Conservation (phyloP, 1,140 invertebrate genomes). For the Sinella curviseta region DNA sequence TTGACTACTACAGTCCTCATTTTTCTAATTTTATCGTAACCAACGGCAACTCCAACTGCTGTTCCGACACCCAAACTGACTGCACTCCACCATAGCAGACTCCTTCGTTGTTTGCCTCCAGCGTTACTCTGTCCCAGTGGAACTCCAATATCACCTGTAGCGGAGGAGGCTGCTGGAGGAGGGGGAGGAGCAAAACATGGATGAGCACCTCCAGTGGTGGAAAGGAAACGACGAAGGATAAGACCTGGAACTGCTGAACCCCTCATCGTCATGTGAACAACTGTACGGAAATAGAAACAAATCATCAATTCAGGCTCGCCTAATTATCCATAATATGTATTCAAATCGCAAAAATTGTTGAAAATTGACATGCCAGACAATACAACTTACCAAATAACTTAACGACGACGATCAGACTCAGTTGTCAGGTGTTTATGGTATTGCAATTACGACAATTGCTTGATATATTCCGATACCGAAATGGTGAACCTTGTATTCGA, state of each 20-base stretch:
- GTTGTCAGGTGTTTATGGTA: too few species aligned
- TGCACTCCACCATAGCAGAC: not conserved
- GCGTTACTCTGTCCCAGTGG: not conserved
- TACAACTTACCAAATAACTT: too few species aligned
- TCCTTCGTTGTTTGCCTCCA: not conserved
- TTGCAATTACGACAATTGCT: too few species aligned
- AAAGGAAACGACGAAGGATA: not conserved
- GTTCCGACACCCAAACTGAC: conserved; percentile 52
- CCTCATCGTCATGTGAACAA: too few species aligned
- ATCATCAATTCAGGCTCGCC: too few species aligned
- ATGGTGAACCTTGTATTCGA: too few species aligned
- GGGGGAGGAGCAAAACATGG: not conserved
- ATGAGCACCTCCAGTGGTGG: not conserved
- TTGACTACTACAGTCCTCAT: not conserved
- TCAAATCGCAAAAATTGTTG: too few species aligned
- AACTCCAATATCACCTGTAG: not conserved
- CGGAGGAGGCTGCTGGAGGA: not conserved
- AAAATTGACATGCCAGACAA: too few species aligned
- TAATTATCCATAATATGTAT: too few species aligned
- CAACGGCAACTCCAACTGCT: conserved; percentile 58
- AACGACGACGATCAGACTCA: too few species aligned
- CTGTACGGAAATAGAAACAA: too few species aligned
- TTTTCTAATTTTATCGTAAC: conserved; percentile 38
- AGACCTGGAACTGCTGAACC: not conserved
- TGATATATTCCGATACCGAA: too few species aligned